Conservation (phyloP, 2,113 vertebrate genomes). For the Hippopotamus amphibius region DNA sequence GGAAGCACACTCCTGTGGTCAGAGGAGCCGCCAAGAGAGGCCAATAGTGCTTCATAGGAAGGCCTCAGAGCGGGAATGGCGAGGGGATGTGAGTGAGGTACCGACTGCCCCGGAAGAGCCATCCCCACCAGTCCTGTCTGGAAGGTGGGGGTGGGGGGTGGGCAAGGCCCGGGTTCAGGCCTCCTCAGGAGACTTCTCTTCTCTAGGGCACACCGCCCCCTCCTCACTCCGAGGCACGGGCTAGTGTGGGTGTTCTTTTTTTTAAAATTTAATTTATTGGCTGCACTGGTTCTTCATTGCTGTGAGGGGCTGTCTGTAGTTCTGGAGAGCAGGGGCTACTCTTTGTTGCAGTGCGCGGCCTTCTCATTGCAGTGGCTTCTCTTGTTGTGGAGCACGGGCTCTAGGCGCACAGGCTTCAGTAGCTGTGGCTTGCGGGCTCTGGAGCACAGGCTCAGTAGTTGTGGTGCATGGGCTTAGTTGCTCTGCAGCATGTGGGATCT, state of each 20-base stretch:
- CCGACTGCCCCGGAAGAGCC: neutral
- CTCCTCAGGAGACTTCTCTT: fast-evolving
- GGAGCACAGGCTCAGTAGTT: too few species aligned
- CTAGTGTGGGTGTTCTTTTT: neutral
- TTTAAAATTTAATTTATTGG: too few species aligned
- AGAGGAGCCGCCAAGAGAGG: fast-evolving
- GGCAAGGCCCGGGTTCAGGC: fast-evolving
- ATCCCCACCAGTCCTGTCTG: neutral
- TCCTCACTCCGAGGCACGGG: neutral
- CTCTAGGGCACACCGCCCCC: fast-evolving
- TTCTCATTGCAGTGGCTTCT: too few species aligned
- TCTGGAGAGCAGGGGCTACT: too few species aligned
- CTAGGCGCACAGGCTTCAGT: too few species aligned
- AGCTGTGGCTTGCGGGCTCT: too few species aligned
- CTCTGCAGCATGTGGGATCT: too few species aligned
- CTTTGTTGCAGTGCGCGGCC: too few species aligned
- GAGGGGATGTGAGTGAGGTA: fast-evolving
- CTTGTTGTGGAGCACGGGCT: too few species aligned
- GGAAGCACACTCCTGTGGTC: neutral
- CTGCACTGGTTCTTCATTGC: too few species aligned
- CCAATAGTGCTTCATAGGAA: neutral
- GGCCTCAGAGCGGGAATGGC: fast-evolving
- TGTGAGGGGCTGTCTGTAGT: too few species aligned
- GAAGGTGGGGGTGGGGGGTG: neutral
- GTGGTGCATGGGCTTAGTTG: too few species aligned